Conservation (phyloP, 1,140 invertebrate genomes). For the Nixonia krombeini region DNA sequence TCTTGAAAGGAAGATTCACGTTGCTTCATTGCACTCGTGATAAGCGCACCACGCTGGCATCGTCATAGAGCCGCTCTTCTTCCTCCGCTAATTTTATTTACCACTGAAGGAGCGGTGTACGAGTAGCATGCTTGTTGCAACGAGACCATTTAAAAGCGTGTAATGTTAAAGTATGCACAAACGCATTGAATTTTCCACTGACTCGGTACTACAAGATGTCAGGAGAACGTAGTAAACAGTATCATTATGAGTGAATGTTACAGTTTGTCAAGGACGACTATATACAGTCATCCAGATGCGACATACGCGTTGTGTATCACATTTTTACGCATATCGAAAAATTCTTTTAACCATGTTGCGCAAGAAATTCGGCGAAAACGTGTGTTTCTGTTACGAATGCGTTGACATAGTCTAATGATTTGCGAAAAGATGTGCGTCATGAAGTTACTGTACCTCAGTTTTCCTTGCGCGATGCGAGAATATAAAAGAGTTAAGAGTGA, state of each 20-base stretch:
- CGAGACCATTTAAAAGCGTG: background rate
- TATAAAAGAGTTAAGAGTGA: too few species aligned
- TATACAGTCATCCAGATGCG: slow-evolving; percentile 15
- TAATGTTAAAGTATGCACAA: slow-evolving; percentile 3
- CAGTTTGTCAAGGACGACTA: slow-evolving; percentile 56
- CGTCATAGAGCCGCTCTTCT: too few species aligned
- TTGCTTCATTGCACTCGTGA: background rate
- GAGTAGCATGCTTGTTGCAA: too few species aligned
- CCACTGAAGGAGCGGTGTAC: background rate
- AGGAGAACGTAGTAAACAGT: slow-evolving; percentile 44
- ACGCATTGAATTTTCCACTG: slow-evolving; percentile 10
- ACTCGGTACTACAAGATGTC: slow-evolving; percentile 25
- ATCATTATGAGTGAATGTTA: slow-evolving; percentile 59
- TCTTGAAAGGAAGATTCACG: background rate
- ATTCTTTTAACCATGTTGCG: background rate
- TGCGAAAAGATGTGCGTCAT: too few species aligned
- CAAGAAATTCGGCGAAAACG: background rate
- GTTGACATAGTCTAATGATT: too few species aligned
- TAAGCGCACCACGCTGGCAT: too few species aligned
- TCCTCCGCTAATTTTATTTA: background rate
- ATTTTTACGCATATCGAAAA: too few species aligned
- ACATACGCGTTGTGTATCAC: slow-evolving; percentile 2
- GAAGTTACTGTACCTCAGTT: too few species aligned
- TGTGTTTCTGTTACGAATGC: too few species aligned
- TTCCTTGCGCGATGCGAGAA: too few species aligned